Conservation (phyloP, 2,888 invertebrate genomes). For the Ectemnius cavifrons region DNA sequence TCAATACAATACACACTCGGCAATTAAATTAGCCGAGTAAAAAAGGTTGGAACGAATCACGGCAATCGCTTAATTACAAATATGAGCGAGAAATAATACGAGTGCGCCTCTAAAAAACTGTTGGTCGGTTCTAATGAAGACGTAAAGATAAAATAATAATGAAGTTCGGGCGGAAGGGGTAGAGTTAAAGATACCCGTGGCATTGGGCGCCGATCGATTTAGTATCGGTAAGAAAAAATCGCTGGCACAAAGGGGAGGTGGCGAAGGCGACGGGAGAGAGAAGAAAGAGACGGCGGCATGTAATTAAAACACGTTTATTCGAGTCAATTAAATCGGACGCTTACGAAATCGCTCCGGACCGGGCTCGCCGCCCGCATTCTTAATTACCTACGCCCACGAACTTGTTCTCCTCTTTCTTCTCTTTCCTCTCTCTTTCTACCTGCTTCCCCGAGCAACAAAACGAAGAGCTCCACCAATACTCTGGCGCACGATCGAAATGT, state of each 20-base stretch:
- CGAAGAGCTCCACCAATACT: constrained; percentile 4
- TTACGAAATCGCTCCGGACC: constrained; percentile 53
- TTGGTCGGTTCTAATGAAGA: constrained; percentile 27
- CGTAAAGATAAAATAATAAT: constrained; percentile 31
- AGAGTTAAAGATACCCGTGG: constrained; percentile 36
- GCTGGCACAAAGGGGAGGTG: constrained; percentile 15
- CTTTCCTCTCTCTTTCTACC: constrained; percentile 14
- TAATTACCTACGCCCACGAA: constrained; percentile 57
- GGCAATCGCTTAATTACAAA: too few relatives aligned
- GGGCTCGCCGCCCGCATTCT: constrained; percentile 45
- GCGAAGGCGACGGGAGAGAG: constrained; percentile 1
- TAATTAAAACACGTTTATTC: constrained; percentile 69
- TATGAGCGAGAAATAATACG: not conserved
- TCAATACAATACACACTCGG: too few relatives aligned
- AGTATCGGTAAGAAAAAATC: not conserved
- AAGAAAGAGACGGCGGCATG: constrained; percentile 20
- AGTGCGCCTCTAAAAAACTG: constrained; percentile 20
- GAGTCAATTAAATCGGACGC: constrained; percentile 66
- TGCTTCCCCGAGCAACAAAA: constrained; percentile 12
- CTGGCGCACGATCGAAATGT: constrained; percentile 39
- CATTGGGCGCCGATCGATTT: constrained; percentile 33
- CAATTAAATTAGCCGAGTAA: too few relatives aligned
- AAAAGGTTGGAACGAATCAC: too few relatives aligned
- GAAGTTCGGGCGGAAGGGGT: constrained; percentile 36
- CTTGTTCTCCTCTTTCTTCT: constrained; percentile 14